These are phyloP conservation scores for Mesorhabditis sp. DNA, from an alignment of 2,888 invertebrate genomes.

Conservation along the genomic window DNA sequence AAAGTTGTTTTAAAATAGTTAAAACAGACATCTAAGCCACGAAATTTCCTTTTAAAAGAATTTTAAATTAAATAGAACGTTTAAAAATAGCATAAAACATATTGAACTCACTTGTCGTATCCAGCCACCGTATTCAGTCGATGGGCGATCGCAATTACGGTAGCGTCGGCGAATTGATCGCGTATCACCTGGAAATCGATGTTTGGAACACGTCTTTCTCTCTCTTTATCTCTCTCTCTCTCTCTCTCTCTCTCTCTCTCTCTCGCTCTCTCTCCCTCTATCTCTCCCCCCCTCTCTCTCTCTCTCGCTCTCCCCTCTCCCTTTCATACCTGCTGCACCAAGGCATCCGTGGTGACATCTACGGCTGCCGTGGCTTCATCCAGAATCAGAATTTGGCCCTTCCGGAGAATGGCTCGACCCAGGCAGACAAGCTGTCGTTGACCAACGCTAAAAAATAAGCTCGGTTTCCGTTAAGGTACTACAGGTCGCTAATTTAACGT, in stretches of 20 bases:
- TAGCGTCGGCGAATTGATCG: slow-evolving; percentile 77
- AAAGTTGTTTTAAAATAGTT: slow-evolving; percentile 6
- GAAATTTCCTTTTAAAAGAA: background rate
- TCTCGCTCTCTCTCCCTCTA: too few species aligned
- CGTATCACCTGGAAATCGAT: slow-evolving; percentile 61
- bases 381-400: slow-evolving; percentile 63
- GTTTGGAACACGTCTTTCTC: background rate
- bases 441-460: slow-evolving; percentile 62
- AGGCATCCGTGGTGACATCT: background rate
- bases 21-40: background rate
- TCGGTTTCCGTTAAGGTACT: too few species aligned
- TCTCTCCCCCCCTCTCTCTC: too few species aligned
- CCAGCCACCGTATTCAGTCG: slow-evolving; percentile 87
- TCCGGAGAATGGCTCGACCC: slow-evolving; percentile 61
- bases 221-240: too few species aligned
- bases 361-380: slow-evolving; percentile 62
- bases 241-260: too few species aligned
- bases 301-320: too few species aligned
- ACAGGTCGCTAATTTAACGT: too few species aligned
- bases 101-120: slow-evolving; percentile 71
- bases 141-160: slow-evolving; percentile 68
- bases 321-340: background rate
- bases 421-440: slow-evolving; percentile 63
- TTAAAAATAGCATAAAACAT: too few species aligned
- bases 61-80: background rate